A percentile compares a stretch with the other conserved stretches of the same genome.
phyloP scores from a whole-genome alignment of 1,140 invertebrate species.

The Polyergus mexicanus region DNA sequence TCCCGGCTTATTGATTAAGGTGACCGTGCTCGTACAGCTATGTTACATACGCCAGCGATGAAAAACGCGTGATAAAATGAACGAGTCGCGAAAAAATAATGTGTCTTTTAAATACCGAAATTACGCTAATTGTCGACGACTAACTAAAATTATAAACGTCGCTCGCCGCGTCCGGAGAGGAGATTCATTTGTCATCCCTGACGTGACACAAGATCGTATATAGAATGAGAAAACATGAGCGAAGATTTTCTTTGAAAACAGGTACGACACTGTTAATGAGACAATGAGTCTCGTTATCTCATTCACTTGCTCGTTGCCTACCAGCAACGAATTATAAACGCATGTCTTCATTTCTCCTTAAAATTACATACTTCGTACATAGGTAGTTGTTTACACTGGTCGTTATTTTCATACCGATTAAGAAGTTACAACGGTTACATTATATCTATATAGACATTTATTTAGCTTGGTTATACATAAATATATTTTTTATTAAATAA shows the following conservation, averaged over 20 bases:
- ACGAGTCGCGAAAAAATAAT: slow-evolving; percentile 49
- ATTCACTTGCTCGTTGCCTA: background rate
- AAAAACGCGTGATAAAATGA: slow-evolving; percentile 62
- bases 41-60: slow-evolving; percentile 58
- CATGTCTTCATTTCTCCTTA: slow-evolving; percentile 43
- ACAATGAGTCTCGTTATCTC: slow-evolving; percentile 54
- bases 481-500: no score
- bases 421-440: slow-evolving; percentile 4
- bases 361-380: slow-evolving; percentile 28
- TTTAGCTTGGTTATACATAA: background rate
- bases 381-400: background rate
- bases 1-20: slow-evolving; percentile 70
- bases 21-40: slow-evolving; percentile 7
- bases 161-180: background rate
- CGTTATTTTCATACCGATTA: slow-evolving; percentile 25
- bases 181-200: slow-evolving; percentile 8
- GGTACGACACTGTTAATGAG: slow-evolving; percentile 47
- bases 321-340: slow-evolving; percentile 32
- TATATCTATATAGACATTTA: background rate
- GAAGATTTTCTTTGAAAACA: slow-evolving; percentile 63
- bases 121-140: slow-evolving; percentile 65
- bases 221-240: slow-evolving; percentile 39
- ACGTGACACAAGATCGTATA: slow-evolving; percentile 16
- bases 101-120: slow-evolving; percentile 63
- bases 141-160: slow-evolving; percentile 61